Conservation (phyloP, 2,797 vertebrate species). For the Lagorchestes hirsutus region DNA sequence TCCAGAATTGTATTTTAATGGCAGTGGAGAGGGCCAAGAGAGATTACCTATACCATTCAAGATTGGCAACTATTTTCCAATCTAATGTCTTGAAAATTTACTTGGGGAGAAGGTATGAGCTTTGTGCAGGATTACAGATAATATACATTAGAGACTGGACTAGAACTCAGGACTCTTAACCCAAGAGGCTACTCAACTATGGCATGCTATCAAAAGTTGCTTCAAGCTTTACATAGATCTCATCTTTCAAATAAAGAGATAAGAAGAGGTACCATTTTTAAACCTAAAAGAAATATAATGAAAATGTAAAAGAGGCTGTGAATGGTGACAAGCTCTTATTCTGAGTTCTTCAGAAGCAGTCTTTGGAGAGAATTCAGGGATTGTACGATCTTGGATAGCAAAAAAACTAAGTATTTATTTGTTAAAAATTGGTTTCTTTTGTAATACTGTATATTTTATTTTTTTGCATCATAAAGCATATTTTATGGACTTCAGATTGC, state of each 20-base stretch:
- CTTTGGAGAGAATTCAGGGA: not conserved
- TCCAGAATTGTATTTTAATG: not conserved
- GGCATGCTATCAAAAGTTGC: not conserved
- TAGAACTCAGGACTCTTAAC: not conserved
- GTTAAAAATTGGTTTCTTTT: not conserved
- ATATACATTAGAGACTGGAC: not conserved
- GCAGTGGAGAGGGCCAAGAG: not conserved
- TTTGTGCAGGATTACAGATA: not conserved
- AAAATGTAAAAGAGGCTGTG: not conserved
- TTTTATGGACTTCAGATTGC: not conserved
- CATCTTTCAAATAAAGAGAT: not conserved
- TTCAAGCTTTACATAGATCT: not conserved
- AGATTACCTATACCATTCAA: not conserved
- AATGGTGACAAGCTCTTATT: not conserved
- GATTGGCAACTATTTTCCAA: not conserved
- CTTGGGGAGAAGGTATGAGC: too few species aligned
- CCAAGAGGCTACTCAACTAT: not conserved
- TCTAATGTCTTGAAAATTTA: not conserved
- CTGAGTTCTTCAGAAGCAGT: not conserved
- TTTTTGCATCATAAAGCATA: not conserved
- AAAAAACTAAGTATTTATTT: not conserved
- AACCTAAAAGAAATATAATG: not conserved
- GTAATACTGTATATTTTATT: not conserved
- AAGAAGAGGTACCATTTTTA: not conserved
- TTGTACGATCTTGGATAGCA: not conserved